These are phyloP conservation scores for Eupithecia insigniata DNA, from an alignment of 2,888 invertebrate genomes.

Conservation along the genomic window DNA sequence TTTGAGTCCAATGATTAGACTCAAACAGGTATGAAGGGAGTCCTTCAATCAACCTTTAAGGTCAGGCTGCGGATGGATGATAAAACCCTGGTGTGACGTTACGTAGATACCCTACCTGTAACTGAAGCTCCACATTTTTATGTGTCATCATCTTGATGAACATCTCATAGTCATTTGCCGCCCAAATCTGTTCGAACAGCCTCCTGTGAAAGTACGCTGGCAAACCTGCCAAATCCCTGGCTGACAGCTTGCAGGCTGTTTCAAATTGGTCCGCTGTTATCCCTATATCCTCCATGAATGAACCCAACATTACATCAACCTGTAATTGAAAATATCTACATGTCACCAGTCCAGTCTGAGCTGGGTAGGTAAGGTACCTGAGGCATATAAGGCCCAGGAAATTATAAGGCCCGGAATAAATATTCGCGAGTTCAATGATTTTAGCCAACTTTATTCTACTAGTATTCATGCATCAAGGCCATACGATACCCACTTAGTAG, in stretches of 20 bases:
- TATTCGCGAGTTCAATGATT: too few relatives aligned
- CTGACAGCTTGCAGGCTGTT: conserved; percentile 87
- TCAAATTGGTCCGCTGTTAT: conserved; percentile 95
- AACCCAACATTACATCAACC: conserved; percentile 95
- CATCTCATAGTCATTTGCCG: conserved; percentile 95
- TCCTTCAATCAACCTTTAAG: neutral
- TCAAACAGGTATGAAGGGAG: neutral
- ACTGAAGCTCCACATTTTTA: conserved; percentile 94
- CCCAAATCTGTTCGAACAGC: conserved; percentile 92
- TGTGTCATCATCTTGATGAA: conserved; percentile 97
- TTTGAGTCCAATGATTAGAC: too few relatives aligned
- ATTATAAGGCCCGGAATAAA: too few relatives aligned
- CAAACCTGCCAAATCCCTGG: conserved; percentile 76
- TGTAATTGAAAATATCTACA: conserved; percentile 50
- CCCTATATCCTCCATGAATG: conserved; percentile 96
- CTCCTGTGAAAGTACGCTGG: conserved; percentile 86
- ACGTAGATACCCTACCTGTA: conserved; percentile 73
- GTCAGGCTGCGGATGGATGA: neutral
- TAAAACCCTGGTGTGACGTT: neutral
- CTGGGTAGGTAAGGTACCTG: neutral
- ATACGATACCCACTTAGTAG: too few relatives aligned
- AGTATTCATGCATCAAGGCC: too few relatives aligned
- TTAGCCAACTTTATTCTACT: too few relatives aligned
- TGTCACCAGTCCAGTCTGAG: neutral
- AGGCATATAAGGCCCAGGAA: too few relatives aligned